Percentiles rank a stretch among this genome's conserved stretches.
Evolutionary conservation across 2,888 invertebrate species (phyloP).

Genomic region (Himalopsyche tibetana): DNA sequence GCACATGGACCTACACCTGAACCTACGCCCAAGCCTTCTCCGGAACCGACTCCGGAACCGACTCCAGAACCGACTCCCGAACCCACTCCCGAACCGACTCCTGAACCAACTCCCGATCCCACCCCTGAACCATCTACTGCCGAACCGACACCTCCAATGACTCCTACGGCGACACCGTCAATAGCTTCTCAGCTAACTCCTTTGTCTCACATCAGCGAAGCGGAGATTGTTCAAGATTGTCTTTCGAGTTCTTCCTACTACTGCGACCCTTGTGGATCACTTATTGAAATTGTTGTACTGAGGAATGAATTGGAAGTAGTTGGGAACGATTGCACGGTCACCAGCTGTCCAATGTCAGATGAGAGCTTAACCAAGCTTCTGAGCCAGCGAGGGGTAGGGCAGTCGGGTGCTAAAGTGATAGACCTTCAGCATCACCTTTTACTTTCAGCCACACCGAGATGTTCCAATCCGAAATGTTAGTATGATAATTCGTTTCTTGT

Average conservation of each 20-base stretch:
- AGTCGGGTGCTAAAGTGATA: background rate
- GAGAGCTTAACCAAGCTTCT: background rate
- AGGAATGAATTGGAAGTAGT: background rate
- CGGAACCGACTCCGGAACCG: background rate
- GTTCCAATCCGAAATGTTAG: constrained; percentile 4
- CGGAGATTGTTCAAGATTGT: background rate
- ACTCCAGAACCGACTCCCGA: background rate
- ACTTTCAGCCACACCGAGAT: background rate
- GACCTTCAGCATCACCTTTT: background rate
- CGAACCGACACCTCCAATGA: background rate
- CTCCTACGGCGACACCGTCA: background rate
- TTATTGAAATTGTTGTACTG: background rate
- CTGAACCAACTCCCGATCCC: background rate
- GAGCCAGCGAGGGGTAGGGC: background rate
- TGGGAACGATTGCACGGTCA: background rate
- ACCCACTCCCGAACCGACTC: background rate
- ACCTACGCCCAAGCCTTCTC: background rate
- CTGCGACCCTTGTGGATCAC: background rate
- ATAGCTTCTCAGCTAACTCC: background rate
- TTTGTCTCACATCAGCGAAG: background rate
- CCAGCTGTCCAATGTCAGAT: background rate
- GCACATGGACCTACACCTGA: background rate
- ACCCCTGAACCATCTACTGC: background rate
- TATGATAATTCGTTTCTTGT: background rate
- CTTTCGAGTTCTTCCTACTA: background rate